These are phyloP conservation scores for Tenualosa ilisha DNA, from an alignment of 2,797 vertebrate genomes.

Conservation along the genomic window DNA sequence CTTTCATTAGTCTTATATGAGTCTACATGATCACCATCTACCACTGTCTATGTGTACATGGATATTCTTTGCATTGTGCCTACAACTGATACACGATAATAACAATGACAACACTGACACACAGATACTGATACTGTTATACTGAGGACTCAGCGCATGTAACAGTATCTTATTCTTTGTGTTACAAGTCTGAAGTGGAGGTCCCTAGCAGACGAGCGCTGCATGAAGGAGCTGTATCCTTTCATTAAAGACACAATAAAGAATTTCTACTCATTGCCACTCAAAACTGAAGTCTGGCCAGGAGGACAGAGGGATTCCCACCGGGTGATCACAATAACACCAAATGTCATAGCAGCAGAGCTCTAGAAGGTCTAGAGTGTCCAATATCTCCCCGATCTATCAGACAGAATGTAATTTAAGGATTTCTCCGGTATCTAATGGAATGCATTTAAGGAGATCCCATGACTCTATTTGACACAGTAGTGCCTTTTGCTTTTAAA, in stretches of 20 bases:
- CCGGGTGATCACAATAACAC: neutral
- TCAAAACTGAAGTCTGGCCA: neutral
- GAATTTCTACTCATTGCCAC: neutral
- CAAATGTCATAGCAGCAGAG: neutral
- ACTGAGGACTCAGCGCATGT: neutral
- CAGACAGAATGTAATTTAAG: slow-evolving; percentile 17
- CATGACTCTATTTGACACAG: slow-evolving; percentile 27
- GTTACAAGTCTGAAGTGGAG: slow-evolving; percentile 2
- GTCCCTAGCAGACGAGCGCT: neutral
- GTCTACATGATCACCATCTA: neutral
- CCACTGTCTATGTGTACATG: neutral
- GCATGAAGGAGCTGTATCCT: neutral
- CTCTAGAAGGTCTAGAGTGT: slow-evolving; percentile 8
- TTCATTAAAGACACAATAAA: neutral
- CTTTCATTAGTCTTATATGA: neutral
- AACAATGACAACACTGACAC: neutral
- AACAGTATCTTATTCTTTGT: slow-evolving; percentile 15
- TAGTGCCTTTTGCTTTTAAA: slow-evolving; percentile 19
- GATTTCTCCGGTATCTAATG: slow-evolving; percentile 6
- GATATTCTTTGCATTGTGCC: neutral
- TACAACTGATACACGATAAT: slow-evolving; percentile 5
- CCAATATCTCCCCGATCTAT: neutral
- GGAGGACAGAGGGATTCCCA: neutral
- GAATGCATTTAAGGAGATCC: slow-evolving; percentile 29
- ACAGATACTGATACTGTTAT: neutral